These are phyloP conservation scores for Lysiphlebus fabarum DNA, from an alignment of 1,140 invertebrate genomes.

Conservation along the genomic window DNA sequence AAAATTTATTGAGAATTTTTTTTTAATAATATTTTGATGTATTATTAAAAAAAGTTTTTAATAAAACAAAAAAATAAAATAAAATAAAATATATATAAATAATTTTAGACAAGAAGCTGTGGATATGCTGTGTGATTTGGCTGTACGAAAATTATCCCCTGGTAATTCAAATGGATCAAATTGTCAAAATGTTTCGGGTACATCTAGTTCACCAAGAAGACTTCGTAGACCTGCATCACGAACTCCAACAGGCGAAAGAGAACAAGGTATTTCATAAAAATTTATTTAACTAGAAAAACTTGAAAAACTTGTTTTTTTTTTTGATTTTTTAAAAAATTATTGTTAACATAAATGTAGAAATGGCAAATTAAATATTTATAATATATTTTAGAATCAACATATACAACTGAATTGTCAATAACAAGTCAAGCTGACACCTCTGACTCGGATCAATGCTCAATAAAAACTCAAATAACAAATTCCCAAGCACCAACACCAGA, in stretches of 20 bases:
- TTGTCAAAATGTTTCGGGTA: slow-evolving; percentile 55
- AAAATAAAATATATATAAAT: slow-evolving; percentile 6
- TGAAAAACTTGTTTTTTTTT: no score
- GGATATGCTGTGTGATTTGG: slow-evolving; percentile 77
- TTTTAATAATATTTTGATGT: no score
- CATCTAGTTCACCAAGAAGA: slow-evolving; percentile 60
- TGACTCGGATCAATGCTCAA: slow-evolving; percentile 49
- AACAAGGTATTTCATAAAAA: slow-evolving; percentile 41
- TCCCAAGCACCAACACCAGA: slow-evolving; percentile 40
- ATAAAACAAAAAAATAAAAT: background rate
- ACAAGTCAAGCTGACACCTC: slow-evolving; percentile 41
- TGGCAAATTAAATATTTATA: background rate
- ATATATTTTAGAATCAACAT: slow-evolving; percentile 15
- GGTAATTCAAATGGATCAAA: slow-evolving; percentile 58
- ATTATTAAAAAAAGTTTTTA: no score
- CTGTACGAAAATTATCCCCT: slow-evolving; percentile 68
- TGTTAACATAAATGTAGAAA: no score
- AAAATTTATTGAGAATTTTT: background rate
- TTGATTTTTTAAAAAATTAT: no score
- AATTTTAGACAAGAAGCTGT: slow-evolving; percentile 72
- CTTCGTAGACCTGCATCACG: slow-evolving; percentile 49
- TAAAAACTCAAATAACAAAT: slow-evolving; percentile 47
- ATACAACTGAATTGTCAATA: slow-evolving; percentile 27
- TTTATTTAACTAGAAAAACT: no score
- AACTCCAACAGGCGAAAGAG: slow-evolving; percentile 44